phyloP scores from a whole-genome alignment of 2,888 invertebrate genomes.

The Protophormia terraenovae region DNA sequence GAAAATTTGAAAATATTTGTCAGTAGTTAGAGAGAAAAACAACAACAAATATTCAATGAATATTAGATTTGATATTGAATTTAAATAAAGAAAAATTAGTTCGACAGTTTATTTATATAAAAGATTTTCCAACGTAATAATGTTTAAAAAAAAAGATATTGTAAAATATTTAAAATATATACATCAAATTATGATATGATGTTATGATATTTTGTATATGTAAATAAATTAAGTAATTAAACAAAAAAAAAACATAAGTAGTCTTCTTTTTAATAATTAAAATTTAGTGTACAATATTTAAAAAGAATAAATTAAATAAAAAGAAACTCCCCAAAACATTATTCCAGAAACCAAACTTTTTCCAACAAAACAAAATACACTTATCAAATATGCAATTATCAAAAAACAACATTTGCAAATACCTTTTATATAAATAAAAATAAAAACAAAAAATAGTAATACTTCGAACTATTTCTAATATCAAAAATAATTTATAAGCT shows the following conservation, averaged over 20 bases:
- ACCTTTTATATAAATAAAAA: background rate
- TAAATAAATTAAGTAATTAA: slow-evolving; percentile 43
- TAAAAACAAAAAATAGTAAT: background rate
- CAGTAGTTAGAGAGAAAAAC: slow-evolving; percentile 39
- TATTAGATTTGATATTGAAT: slow-evolving; percentile 47
- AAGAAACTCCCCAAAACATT: background rate
- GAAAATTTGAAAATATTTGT: slow-evolving; percentile 5
- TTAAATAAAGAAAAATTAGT: slow-evolving; percentile 34
- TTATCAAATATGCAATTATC: background rate
- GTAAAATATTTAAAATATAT: slow-evolving; percentile 63
- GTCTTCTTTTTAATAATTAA: slow-evolving; percentile 55
- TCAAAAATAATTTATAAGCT: background rate
- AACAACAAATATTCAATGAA: slow-evolving; percentile 46
- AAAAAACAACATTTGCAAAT: background rate
- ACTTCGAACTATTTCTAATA: background rate
- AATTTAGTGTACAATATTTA: slow-evolving; percentile 30
- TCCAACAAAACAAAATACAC: background rate
- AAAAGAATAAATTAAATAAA: slow-evolving; percentile 1
- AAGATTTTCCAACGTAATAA: slow-evolving; percentile 43
- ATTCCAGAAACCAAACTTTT: background rate
- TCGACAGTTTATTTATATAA: background rate
- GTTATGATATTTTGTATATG: slow-evolving; percentile 62
- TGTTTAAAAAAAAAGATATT: slow-evolving; percentile 71
- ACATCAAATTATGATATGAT: slow-evolving; percentile 1
- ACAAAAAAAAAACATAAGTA: slow-evolving; percentile 39